Conservation (phyloP, 2,888 invertebrate genomes). For the Dynastes hyllus region DNA sequence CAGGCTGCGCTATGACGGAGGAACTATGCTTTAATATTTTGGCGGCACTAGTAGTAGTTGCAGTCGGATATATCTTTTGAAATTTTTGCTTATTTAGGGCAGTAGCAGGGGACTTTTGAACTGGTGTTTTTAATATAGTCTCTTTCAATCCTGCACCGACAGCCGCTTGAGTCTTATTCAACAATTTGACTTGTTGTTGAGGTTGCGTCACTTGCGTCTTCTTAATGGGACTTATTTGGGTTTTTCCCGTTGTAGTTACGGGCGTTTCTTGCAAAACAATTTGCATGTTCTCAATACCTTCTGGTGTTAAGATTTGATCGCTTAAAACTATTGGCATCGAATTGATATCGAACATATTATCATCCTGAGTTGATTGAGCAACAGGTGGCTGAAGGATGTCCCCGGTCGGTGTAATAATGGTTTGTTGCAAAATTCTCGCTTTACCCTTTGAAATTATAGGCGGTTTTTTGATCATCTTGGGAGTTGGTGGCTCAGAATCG, state of each 20-base stretch:
- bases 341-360: conserved; percentile 80
- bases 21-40: conserved; percentile 61
- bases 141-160: conserved; percentile 17
- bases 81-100: conserved; percentile 49
- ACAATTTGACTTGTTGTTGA: conserved; percentile 58
- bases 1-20: conserved; percentile 60
- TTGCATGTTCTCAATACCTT: conserved; percentile 81
- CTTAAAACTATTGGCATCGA: conserved; percentile 85
- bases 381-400: conserved; percentile 64
- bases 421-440: conserved; percentile 69
- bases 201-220: conserved; percentile 51
- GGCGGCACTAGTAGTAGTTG: conserved; percentile 52
- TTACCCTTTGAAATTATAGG: conserved; percentile 60
- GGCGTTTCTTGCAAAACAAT: conserved; percentile 70
- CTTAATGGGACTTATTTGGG: conserved; percentile 49
- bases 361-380: conserved; percentile 65
- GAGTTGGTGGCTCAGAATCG: conserved; percentile 22
- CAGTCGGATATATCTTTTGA: conserved; percentile 59
- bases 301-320: conserved; percentile 80
- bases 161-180: conserved; percentile 58
- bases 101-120: conserved; percentile 8
- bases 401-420: conserved; percentile 69
- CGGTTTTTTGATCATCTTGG: conserved; percentile 51
- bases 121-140: conserved; percentile 24
- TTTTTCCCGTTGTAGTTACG: conserved; percentile 50